Evolutionary conservation across 2,888 invertebrate genomes (phyloP), one percentile per base, ranked within the genome.

Genomic region (Leptinotarsa juncta): DNA sequence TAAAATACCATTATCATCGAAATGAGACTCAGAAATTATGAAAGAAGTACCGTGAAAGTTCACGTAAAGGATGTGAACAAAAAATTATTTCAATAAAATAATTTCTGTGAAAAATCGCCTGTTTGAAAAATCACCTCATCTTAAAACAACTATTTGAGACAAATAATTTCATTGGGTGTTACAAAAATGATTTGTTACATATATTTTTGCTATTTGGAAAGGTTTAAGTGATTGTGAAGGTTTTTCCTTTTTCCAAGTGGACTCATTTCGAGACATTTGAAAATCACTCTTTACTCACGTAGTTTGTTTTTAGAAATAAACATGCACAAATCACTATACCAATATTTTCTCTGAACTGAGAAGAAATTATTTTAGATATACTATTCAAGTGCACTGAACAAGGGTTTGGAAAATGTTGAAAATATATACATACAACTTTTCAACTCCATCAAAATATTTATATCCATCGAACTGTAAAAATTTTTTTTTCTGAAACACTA

Each of bases 341-440:
- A 42, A 42, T 53, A 5, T 53, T n/a, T 4, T 53, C n/a, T 53
- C 53, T n/a, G 53, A 16, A n/a, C n/a, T n/a, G 15, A 53, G n/a
- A n/a, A n/a, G 15, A 53, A 15, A 53, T 53, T 53, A n/a, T 53
- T n/a, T 53, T 1, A n/a, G 15, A n/a, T 53, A 15, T 53, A 57
- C 12, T 18, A n/a, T 57, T 57, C 2, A n/a, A 57, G 20, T 57
- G 57, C 57, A 57, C n/a, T 15, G 3, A 51, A 16, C 4, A 16
- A 50, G 50, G 1, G 50, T 4, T 4, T 50, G 14, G 16, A 51
- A n/a, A 51, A 51, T n/a, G 51, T 15, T 51, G 51, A 18, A 18
- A 62, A 26, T 62, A 5, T n/a, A 62, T 62, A 62, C 62, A 32
- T 62, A 62, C 62, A 62, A 15, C 10, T 62, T 42, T 62, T 62